These are phyloP conservation scores for Hydrotaea diabolus DNA, from an alignment of 2,888 invertebrate species.

Conservation along the genomic window DNA sequence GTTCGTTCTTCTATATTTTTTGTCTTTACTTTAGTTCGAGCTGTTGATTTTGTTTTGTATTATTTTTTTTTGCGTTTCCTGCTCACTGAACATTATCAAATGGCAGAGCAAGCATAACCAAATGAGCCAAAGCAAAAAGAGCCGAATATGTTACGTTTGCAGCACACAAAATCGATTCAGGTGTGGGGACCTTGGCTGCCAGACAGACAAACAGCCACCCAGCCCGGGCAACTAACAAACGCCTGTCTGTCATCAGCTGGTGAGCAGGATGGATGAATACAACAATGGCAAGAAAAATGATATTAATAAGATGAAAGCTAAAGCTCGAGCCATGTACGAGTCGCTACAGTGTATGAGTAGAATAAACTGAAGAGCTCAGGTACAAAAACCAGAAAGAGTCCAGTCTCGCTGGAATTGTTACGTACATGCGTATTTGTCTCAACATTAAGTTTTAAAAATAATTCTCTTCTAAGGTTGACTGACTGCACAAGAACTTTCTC, in stretches of 20 bases:
- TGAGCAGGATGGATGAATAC: background rate
- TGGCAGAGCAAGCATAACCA: background rate
- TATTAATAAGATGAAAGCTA: too few species aligned
- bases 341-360: background rate
- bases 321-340: background rate
- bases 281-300: background rate
- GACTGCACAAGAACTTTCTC: too few species aligned
- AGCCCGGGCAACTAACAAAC: background rate
- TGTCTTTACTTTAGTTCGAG: background rate
- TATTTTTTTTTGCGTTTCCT: constrained; percentile 55
- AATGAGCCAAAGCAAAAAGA: background rate
- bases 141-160: background rate
- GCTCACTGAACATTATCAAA: constrained; percentile 51
- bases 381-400: too few species aligned
- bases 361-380: background rate
- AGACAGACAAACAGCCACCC: background rate
- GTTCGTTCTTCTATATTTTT: constrained; percentile 4
- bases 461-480: too few species aligned
- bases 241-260: constrained; percentile 32
- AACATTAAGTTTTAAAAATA: too few species aligned
- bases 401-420: too few species aligned
- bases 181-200: too few species aligned
- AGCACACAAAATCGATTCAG: background rate
- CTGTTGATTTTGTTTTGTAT: constrained; percentile 51
- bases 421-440: too few species aligned